Evolutionary conservation across 2,797 vertebrate species (phyloP), one percentile per base, ranked within the genome.

Genomic region (Dicrostonyx torquatus): DNA sequence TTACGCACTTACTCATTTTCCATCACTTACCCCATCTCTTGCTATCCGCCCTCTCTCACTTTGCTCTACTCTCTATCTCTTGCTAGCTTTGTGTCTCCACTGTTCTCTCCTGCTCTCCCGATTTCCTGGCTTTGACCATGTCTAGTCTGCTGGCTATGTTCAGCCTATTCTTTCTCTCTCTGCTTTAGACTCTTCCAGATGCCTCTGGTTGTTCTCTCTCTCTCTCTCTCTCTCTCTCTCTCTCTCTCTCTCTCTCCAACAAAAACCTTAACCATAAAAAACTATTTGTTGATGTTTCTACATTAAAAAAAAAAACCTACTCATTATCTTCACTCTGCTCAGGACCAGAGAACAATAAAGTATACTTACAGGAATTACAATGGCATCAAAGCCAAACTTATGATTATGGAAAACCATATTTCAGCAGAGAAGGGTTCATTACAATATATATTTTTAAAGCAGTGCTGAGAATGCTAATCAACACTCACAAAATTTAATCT

Each of bases 361-460:
- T n/a, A 91, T 18, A 68, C 53, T 93, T 91, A 88, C 0, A 26
- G 86, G 95, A 89, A 93, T 90, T n/a, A 90, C 15, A 7, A 26
- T 15, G 29, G 64, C 88, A 79, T 31, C 72, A 60, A 93, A 96
- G 86, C 64, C 90, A 89, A 94, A 90, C 93, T 95, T 73, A 91
- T 66, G 88, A 92, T 78, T 89, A 60, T 60, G 66, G 53, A 85
- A 89, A 1, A 1, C 86, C 72, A n/a, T 85, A 95, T 91, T 97
- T 95, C 89, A 96, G 78, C 90, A 1, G 12, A 78, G 87, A 92
- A 76, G 75, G 80, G 76, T 90, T 97, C 83, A 73, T 95, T 95
- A 95, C 48, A 53, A 95, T 91, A 94, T 93, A 89, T 95, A 95
- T 96, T 94, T 97, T 94, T 94, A 95, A 96, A 94, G 88, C 76